Evolutionary conservation across 2,113 vertebrate species (phyloP), one percentile per base, ranked within the genome.

Genomic region (Trochalopteron elliotii): DNA sequence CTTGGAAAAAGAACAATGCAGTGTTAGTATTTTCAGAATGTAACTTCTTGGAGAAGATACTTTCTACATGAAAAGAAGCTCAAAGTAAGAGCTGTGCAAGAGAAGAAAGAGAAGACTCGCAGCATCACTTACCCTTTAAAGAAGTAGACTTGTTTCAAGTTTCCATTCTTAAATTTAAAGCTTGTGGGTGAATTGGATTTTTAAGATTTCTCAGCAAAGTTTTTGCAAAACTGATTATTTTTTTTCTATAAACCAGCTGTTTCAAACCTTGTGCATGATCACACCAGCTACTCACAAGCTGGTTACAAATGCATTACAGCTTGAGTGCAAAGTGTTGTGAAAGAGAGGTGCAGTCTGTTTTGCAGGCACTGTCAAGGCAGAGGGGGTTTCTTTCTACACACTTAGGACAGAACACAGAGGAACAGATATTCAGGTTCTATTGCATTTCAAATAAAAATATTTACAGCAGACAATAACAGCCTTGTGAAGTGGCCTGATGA

Each of bases 261-360:
- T 74, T 72, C 25, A 81, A 81, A 52, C 13, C 31, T 56, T 31
- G 10, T 25, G 11, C 49, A 35, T 45, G 50, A 47, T 52, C 64
- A 42, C 69, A 30, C 9, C 10, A 47, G 35, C 25, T 64, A 57
- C 60, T 93, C 44, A 31, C 9, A 20, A 6, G 18, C 14, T 67
- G 16, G 8, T 89, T 70, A 27, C 15, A 61, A 61, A 44, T 52
- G 17, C 2, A 6, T 56, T 56, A 12, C 24, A 5, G 61, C 56
- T 61, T 45, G 33, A 78, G 60, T 84, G 47, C 0, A 1, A 69
- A 77, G 18, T 2, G 1, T 40, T 2, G 0, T 39, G 20, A 30
- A 76, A 81, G 57, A 63, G 86, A 44, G 2, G 27, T 0, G 0
- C 37, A 39, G 19, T 56, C 30, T 83, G 40, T 56, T 89, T 70